Conservation (phyloP, 2,113 vertebrate genomes). For the Pseudorhombus dupliciocellatus region DNA sequence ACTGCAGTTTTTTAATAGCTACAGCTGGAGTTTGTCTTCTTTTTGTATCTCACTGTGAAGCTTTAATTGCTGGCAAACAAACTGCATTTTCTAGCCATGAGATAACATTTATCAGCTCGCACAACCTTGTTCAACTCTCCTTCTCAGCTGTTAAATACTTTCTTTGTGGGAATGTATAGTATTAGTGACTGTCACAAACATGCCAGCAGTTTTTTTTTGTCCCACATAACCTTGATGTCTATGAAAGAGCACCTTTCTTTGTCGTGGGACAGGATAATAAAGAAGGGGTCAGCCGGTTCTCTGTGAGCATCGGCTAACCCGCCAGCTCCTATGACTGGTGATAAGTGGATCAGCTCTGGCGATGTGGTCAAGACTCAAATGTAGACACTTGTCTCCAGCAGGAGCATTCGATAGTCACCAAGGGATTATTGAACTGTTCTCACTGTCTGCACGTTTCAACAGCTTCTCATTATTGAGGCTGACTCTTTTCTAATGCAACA, state of each 20-base stretch:
- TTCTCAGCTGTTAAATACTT: constrained; percentile 10
- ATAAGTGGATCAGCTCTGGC: constrained; percentile 37
- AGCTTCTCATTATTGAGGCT: constrained; percentile 69
- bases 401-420: constrained; percentile 36
- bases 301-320: constrained; percentile 12
- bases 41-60: not conserved
- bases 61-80: not conserved
- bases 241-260: constrained; percentile 52
- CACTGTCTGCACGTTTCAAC: constrained; percentile 65
- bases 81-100: constrained; percentile 5
- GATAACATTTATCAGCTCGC: constrained; percentile 9
- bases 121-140: not conserved
- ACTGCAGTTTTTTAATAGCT: not conserved
- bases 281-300: constrained; percentile 33
- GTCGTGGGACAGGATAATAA: constrained; percentile 41
- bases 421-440: constrained; percentile 31
- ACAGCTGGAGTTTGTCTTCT: not conserved
- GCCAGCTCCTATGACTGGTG: constrained; percentile 26
- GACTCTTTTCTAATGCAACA: constrained; percentile 51
- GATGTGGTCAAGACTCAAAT: constrained; percentile 32
- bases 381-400: constrained; percentile 29
- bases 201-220: constrained; percentile 22
- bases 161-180: not conserved
- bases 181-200: not conserved
- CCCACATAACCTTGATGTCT: constrained; percentile 38